A percentile compares a stretch with the other conserved stretches of the same genome.
Conservation (phyloP, 2,113 vertebrate species). For the Dicerorhinus sumatrensis region DNA sequence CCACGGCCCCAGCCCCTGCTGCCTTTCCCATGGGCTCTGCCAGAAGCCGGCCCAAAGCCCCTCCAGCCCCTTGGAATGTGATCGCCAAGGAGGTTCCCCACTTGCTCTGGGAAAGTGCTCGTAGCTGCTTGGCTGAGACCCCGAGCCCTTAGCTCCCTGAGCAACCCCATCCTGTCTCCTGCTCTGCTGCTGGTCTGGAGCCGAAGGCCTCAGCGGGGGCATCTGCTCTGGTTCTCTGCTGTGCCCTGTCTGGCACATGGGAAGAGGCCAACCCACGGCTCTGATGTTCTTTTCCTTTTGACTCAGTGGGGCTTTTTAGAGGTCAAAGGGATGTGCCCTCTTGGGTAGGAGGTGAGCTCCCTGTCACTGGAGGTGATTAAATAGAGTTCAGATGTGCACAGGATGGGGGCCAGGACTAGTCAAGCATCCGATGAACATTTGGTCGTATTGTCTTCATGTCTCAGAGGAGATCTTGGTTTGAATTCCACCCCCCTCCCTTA, state of each 20-base stretch:
- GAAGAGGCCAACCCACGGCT: too few species aligned
- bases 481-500: background rate
- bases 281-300: background rate
- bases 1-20: background rate
- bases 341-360: background rate
- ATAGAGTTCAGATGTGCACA: background rate
- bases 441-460: background rate
- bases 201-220: accelerated
- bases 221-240: background rate
- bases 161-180: background rate
- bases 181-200: background rate
- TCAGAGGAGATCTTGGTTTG: background rate
- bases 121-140: background rate
- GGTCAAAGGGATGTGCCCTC: background rate
- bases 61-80: background rate
- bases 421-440: too few species aligned
- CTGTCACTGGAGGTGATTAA: background rate
- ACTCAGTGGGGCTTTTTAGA: background rate
- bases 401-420: background rate
- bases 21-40: conserved; percentile 57
- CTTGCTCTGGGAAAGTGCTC: background rate
- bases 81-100: accelerated
- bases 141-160: background rate
- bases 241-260: background rate
- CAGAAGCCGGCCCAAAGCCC: background rate